Conservation (phyloP, 2,888 invertebrate species). For the Drosophila vallismaia region DNA sequence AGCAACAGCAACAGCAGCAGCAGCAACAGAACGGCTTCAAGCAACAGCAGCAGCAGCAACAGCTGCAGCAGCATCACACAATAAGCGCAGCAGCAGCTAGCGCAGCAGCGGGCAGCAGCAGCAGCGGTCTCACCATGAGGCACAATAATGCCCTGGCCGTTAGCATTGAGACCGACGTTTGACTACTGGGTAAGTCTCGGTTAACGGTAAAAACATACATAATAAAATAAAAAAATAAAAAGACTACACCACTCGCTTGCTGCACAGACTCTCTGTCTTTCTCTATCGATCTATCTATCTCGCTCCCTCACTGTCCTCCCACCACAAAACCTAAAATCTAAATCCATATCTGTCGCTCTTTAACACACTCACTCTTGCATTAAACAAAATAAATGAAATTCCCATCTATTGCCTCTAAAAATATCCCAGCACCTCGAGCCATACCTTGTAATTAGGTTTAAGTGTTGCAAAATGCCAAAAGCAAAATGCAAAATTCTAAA, state of each 20-base stretch:
- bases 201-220: constrained; percentile 5
- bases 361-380: constrained; percentile 25
- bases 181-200: constrained; percentile 91
- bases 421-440: constrained; percentile 30
- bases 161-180: constrained; percentile 97
- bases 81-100: constrained; percentile 68
- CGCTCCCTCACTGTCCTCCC: constrained; percentile 18
- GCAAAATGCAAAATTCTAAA: constrained; percentile 26
- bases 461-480: constrained; percentile 38
- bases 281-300: constrained; percentile 5
- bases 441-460: constrained; percentile 27
- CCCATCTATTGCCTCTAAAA: neutral
- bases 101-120: constrained; percentile 83
- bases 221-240: neutral
- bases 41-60: constrained; percentile 59
- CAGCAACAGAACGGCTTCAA: constrained; percentile 79
- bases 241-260: constrained; percentile 29
- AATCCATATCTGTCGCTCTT: constrained; percentile 17
- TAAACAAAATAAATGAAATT: neutral
- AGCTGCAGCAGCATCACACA: constrained; percentile 74
- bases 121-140: constrained; percentile 89
- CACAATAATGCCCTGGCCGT: constrained; percentile 93
- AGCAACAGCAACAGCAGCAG: constrained; percentile 64
- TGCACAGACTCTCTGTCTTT: constrained; percentile 15
- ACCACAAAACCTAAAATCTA: constrained; percentile 15